Percentiles rank a stretch among this genome's conserved stretches.
These are phyloP conservation scores for Tetramorium alpestre DNA, from an alignment of 1,140 invertebrate genomes.

Conservation along the genomic window DNA sequence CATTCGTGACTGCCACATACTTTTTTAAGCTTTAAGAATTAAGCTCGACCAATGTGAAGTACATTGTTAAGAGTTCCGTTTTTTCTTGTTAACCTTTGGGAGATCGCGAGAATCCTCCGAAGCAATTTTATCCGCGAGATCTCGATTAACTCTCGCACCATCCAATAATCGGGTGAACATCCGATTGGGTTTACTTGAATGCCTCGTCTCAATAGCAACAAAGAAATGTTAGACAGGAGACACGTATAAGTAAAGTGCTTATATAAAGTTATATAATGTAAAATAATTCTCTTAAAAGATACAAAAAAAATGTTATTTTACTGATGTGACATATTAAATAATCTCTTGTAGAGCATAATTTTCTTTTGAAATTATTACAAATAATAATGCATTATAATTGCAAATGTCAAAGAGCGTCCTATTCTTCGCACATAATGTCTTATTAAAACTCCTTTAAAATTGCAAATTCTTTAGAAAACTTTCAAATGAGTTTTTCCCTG, in stretches of 20 bases:
- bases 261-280: too few species aligned
- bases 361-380: background rate
- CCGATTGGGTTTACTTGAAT: background rate
- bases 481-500: background rate
- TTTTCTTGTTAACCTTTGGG: background rate
- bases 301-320: background rate
- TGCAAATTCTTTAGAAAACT: slow-evolving; percentile 9
- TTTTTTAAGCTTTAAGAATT: background rate
- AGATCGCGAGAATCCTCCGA: background rate
- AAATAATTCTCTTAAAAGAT: too few species aligned
- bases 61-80: background rate
- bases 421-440: background rate
- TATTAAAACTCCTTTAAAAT: slow-evolving; percentile 3
- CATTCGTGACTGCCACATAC: background rate
- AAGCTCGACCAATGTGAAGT: slow-evolving; percentile 12
- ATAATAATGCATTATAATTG: slow-evolving; percentile 5
- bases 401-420: background rate
- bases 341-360: background rate
- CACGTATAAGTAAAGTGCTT: too few species aligned
- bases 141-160: background rate
- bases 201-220: background rate
- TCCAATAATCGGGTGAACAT: slow-evolving; percentile 4
- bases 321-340: background rate
- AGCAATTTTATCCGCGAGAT: slow-evolving; percentile 22
- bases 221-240: background rate